A percentile compares a stretch with the other conserved stretches of the same genome.
Evolutionary conservation across 2,888 invertebrate genomes (phyloP).

Genomic region (Meloe dianella): DNA sequence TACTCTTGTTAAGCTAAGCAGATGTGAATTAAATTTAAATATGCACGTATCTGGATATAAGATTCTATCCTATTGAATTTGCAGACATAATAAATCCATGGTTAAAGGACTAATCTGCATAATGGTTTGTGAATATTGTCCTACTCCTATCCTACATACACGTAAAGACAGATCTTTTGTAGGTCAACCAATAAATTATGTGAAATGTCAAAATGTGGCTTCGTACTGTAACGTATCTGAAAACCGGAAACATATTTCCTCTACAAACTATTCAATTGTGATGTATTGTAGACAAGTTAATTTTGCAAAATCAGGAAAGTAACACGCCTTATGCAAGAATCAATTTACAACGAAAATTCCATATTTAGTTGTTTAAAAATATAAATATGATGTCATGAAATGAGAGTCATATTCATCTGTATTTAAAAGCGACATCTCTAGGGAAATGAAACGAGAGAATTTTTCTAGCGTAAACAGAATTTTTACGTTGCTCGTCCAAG

Average conservation of each 20-base stretch:
- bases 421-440: not conserved
- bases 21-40: not conserved
- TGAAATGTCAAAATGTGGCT: conserved; percentile 42
- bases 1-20: too few relatives aligned
- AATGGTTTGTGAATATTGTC: conserved; percentile 51
- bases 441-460: not conserved
- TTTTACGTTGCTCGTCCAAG: not conserved
- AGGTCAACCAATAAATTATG: conserved; percentile 45
- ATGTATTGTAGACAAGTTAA: not conserved
- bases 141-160: conserved; percentile 3
- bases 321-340: not conserved
- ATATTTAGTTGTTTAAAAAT: not conserved
- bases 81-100: conserved; percentile 43
- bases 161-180: conserved; percentile 39
- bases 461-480: not conserved
- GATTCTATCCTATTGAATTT: conserved; percentile 41
- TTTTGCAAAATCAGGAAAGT: not conserved
- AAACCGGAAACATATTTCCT: conserved; percentile 7
- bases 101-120: conserved; percentile 48
- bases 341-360: not conserved
- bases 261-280: conserved; percentile 9
- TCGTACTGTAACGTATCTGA: conserved; percentile 23
- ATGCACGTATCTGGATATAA: conserved; percentile 17
- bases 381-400: not conserved
- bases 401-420: not conserved